Conservation (phyloP, 2,888 invertebrate genomes). For the Magallana nippona region DNA sequence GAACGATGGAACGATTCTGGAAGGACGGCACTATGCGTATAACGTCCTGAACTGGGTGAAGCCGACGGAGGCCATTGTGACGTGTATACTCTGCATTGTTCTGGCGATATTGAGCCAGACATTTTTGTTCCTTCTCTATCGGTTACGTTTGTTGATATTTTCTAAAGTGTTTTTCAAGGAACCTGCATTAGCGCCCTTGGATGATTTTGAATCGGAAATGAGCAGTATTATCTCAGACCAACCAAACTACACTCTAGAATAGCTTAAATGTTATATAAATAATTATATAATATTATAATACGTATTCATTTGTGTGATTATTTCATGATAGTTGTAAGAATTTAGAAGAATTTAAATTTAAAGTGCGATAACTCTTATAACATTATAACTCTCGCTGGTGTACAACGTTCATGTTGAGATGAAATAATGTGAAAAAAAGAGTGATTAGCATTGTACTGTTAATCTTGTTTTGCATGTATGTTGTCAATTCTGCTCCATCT, state of each 20-base stretch:
- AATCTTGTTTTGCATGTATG: no score
- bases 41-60: conserved; percentile 75
- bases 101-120: conserved; percentile 67
- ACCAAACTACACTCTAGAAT: background rate
- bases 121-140: conserved; percentile 65
- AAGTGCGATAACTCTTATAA: no score
- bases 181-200: conserved; percentile 54
- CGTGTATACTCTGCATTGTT: conserved; percentile 70
- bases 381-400: no score
- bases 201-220: conserved; percentile 65
- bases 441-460: no score
- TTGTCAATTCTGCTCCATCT: no score
- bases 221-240: conserved; percentile 61
- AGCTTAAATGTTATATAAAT: background rate
- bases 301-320: no score
- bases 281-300: no score
- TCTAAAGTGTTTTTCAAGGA: conserved; percentile 62
- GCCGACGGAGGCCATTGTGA: conserved; percentile 73
- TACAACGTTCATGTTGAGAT: no score
- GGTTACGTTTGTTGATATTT: conserved; percentile 62
- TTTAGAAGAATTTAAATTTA: no score
- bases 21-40: conserved; percentile 74
- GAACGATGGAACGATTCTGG: conserved; percentile 70
- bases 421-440: no score
- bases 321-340: no score